Base-by-base conservation (phyloP, 2,113 vertebrate genomes). In the Stegostoma tigrinum region DNA sequence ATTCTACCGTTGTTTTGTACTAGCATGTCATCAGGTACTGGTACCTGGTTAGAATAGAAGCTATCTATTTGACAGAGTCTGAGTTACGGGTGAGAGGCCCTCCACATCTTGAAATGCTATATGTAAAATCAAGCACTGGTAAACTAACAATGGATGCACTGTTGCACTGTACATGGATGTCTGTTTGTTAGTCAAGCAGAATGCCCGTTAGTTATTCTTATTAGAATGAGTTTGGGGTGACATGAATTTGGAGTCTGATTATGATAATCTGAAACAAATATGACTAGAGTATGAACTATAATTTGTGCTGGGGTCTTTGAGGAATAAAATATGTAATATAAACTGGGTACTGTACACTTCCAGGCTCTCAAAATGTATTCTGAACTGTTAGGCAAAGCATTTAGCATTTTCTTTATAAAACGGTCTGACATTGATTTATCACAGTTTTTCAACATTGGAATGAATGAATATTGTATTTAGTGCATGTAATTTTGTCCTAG, bases 401-500 rank as follows among this genome's bases (percentile, higher is more conserved):
- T 95, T 95, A 42, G 52, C 68, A 72, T 52, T 75, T 68, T 94
- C 91, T 94, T 27, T 45, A 15, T 95, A 52, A 95, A 68, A 95
- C 15, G 66, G 19, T 94, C 64, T 23, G 66, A 89, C 70, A 42
- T 95, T 52, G 42, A 95, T 72, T 72, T 72, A 34, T 95, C 24
- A 21, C 42, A 48, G 6, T 24, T 48, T 95, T 72, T 72, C 67
- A 72, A 72, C 48, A 72, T 52, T 95, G 72, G 24, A 95, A 48
- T 95, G 94, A 34, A 52, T 95, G 89, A 21, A 95, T 95, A 95
- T 95, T 55, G 61, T 90, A 27, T 90, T 72, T 95, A 95, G 75
- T 45, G 94, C 94, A 95, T 75, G 94, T 75, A 95, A 95, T 45
- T 75, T 70, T 48, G 86, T 72, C n/a, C 67, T 45, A 48, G 67